Conservation (phyloP, 1,140 invertebrate species). For the Armadillidium nasatum region DNA sequence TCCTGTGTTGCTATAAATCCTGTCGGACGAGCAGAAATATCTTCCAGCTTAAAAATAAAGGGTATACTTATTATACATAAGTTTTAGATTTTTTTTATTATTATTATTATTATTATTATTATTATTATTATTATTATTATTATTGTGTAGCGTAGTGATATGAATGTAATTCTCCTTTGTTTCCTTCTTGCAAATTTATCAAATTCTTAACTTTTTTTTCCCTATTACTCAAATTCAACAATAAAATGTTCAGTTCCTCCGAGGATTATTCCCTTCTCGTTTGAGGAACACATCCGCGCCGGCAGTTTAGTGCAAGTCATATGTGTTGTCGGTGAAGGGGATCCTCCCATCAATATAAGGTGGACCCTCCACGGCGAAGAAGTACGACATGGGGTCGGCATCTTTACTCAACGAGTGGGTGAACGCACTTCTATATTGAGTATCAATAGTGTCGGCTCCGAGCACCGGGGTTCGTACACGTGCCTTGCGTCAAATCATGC, state of each 20-base stretch:
- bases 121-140: slow-evolving; percentile 13
- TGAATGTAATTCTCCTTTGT: too few relatives aligned
- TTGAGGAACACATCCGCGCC: slow-evolving; percentile 42
- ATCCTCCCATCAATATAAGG: slow-evolving; percentile 69
- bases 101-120: not conserved
- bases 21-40: slow-evolving; percentile 59
- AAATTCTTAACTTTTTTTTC: too few relatives aligned
- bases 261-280: slow-evolving; percentile 45
- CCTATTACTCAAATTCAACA: too few relatives aligned
- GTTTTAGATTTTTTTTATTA: not conserved
- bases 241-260: slow-evolving; percentile 37
- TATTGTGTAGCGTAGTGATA: not conserved
- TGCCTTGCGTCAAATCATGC: slow-evolving; percentile 52
- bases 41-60: not conserved
- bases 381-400: slow-evolving; percentile 44
- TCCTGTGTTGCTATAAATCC: slow-evolving; percentile 85
- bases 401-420: slow-evolving; percentile 55
- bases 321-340: slow-evolving; percentile 78
- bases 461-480: slow-evolving; percentile 52
- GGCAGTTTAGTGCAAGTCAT: slow-evolving; percentile 52
- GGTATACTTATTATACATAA: not conserved
- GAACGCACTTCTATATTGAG: slow-evolving; percentile 67
- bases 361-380: slow-evolving; percentile 67
- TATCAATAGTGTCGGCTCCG: slow-evolving; percentile 66
- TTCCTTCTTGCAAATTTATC: too few relatives aligned